Conservation (phyloP, 2,888 invertebrate genomes). For the Mesochorus sp. region DNA sequence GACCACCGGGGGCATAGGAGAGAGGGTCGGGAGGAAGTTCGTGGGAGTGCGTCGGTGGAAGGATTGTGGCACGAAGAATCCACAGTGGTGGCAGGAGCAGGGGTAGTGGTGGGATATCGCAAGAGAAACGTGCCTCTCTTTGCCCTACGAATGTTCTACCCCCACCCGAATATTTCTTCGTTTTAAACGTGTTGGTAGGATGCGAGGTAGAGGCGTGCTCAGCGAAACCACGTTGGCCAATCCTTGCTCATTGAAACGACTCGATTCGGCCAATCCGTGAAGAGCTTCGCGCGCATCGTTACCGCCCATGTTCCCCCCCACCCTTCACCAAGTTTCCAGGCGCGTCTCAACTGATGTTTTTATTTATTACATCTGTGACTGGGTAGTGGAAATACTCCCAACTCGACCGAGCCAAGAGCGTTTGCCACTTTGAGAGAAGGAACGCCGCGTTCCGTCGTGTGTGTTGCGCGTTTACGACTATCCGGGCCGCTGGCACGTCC, state of each 20-base stretch:
- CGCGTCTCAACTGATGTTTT: conserved; percentile 78
- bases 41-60: conserved; percentile 64
- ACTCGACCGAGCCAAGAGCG: conserved; percentile 80
- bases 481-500: conserved; percentile 78
- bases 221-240: conserved; percentile 60
- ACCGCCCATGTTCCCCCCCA: conserved; percentile 77
- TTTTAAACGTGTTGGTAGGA: conserved; percentile 52
- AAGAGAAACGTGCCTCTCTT: conserved; percentile 50
- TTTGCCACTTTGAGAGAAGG: conserved; percentile 80
- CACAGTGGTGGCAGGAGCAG: conserved; percentile 20
- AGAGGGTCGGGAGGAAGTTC: conserved; percentile 23
- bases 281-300: conserved; percentile 71
- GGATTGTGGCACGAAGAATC: conserved; percentile 47
- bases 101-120: conserved; percentile 42
- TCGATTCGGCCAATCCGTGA: conserved; percentile 70
- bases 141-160: conserved; percentile 42
- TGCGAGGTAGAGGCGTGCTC: conserved; percentile 65
- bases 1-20: conserved; percentile 1
- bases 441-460: conserved; percentile 79
- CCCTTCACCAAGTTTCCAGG: conserved; percentile 17
- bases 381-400: conserved; percentile 82
- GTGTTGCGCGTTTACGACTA: conserved; percentile 71
- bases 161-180: conserved; percentile 41
- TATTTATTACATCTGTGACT: conserved; percentile 83
- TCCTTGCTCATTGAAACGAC: conserved; percentile 69